Conservation (phyloP, 1,140 invertebrate genomes). For the Papilio aristodemus region DNA sequence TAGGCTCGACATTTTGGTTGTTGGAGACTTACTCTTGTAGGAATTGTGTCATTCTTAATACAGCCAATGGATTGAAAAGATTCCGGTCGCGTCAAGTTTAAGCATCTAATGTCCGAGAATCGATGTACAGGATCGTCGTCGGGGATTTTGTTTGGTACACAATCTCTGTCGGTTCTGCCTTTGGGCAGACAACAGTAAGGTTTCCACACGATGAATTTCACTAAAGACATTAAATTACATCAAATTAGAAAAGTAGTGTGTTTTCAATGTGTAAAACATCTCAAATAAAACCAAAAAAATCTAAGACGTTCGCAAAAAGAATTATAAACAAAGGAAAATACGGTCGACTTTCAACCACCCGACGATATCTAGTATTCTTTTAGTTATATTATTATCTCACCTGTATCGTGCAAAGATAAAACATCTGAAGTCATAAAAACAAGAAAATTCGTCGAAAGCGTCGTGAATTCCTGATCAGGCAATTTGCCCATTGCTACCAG, state of each 20-base stretch:
- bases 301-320: too few relatives aligned
- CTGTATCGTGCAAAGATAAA: slow-evolving; percentile 56
- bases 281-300: too few relatives aligned
- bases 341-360: too few relatives aligned
- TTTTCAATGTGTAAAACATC: too few relatives aligned
- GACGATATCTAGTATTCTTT: neutral
- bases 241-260: neutral
- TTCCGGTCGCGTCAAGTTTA: slow-evolving; percentile 60
- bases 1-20: too few relatives aligned
- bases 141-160: slow-evolving; percentile 52
- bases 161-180: slow-evolving; percentile 52
- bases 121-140: slow-evolving; percentile 60
- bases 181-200: slow-evolving; percentile 58
- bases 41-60: slow-evolving; percentile 49
- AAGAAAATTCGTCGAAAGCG: slow-evolving; percentile 47
- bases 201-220: slow-evolving; percentile 58
- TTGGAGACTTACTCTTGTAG: slow-evolving; percentile 60
- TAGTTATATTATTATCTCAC: slow-evolving; percentile 37
- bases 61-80: slow-evolving; percentile 60
- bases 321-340: too few relatives aligned
- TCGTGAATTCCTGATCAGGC: slow-evolving; percentile 49
- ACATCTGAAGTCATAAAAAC: slow-evolving; percentile 52
- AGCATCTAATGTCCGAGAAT: slow-evolving; percentile 56
- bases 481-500: slow-evolving; percentile 50
- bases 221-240: slow-evolving; percentile 40